A percentile compares a stretch with the other conserved stretches of the same genome.
Conservation (phyloP, 2,113 vertebrate species). For the Coryphaenoides rupestris region DNA sequence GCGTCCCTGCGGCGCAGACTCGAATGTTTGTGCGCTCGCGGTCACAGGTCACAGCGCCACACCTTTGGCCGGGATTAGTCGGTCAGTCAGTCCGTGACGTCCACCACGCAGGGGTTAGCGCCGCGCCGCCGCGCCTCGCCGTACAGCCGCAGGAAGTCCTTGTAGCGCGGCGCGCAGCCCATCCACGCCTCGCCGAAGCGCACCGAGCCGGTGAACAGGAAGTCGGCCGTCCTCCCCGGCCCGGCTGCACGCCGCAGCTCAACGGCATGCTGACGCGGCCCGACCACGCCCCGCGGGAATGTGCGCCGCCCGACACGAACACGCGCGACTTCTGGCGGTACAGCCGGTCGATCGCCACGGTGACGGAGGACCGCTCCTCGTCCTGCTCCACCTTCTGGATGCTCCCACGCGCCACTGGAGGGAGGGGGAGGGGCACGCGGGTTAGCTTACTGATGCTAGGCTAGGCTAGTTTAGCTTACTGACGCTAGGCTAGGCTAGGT, state of each 20-base stretch:
- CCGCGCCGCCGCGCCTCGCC: constrained; percentile 80
- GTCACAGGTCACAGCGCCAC: no score
- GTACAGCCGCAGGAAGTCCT: constrained; percentile 91
- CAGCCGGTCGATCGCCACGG: constrained; percentile 79
- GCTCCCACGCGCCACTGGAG: constrained; percentile 83
- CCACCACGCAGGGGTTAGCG: constrained; percentile 90
- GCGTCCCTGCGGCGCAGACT: no score
- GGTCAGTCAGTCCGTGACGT: constrained; percentile 82
- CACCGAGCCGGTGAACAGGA: constrained; percentile 91
- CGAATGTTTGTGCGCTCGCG: no score
- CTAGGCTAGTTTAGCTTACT: no score
- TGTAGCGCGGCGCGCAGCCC: constrained; percentile 89
- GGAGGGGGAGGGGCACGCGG: constrained; percentile 13
- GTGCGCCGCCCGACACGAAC: constrained; percentile 77
- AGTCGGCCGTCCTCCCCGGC: constrained; percentile 85
- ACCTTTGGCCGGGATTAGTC: no score
- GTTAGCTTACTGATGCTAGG: no score
- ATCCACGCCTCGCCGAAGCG: constrained; percentile 92
- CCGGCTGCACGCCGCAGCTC: constrained; percentile 80
- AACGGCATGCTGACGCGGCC: constrained; percentile 83
- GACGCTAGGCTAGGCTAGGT: no score
- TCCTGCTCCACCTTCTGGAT: constrained; percentile 78
- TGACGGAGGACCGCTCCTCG: constrained; percentile 77
- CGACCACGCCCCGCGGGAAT: constrained; percentile 78
- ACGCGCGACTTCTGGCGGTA: constrained; percentile 92